These are phyloP conservation scores for Taphrorychus bicolor DNA, from an alignment of 2,888 invertebrate species.

Conservation along the genomic window DNA sequence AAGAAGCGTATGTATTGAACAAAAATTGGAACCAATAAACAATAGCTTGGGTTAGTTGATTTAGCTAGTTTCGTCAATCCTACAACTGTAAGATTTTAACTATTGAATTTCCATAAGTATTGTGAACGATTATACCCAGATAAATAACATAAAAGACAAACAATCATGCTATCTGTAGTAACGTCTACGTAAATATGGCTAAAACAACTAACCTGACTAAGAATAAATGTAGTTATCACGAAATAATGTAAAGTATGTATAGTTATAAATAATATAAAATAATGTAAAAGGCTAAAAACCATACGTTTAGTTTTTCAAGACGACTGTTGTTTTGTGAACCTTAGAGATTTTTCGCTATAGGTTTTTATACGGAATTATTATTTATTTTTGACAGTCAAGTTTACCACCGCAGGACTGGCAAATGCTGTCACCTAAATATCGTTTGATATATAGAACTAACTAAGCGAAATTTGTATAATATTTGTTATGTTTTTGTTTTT, in stretches of 20 bases:
- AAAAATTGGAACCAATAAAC: conserved; percentile 25
- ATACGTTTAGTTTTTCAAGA: conserved; percentile 32
- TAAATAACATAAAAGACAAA: too few species aligned
- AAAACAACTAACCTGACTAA: too few species aligned
- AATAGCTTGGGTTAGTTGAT: conserved; percentile 31
- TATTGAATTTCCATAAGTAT: too few species aligned
- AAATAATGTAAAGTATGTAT: conserved; percentile 36
- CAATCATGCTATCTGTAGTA: too few species aligned
- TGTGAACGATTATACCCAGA: too few species aligned
- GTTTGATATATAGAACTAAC: conserved; percentile 16
- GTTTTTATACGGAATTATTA: conserved; percentile 35
- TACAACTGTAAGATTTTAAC: too few species aligned
- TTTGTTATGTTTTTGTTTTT: conserved; percentile 48
- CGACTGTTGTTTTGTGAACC: conserved; percentile 23
- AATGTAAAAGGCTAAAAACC: conserved; percentile 20
- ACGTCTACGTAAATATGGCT: too few species aligned
- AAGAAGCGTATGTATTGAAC: not conserved
- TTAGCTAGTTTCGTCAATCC: conserved; percentile 1
- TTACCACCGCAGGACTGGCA: too few species aligned
- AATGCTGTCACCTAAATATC: not conserved
- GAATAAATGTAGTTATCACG: conserved; percentile 6
- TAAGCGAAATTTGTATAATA: conserved; percentile 47
- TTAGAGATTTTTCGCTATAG: conserved; percentile 22
- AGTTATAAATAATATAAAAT: conserved; percentile 23
- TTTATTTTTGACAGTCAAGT: conserved; percentile 10